phyloP scores from a whole-genome alignment of 2,113 vertebrate genomes.

The Cisticola juncidis region DNA sequence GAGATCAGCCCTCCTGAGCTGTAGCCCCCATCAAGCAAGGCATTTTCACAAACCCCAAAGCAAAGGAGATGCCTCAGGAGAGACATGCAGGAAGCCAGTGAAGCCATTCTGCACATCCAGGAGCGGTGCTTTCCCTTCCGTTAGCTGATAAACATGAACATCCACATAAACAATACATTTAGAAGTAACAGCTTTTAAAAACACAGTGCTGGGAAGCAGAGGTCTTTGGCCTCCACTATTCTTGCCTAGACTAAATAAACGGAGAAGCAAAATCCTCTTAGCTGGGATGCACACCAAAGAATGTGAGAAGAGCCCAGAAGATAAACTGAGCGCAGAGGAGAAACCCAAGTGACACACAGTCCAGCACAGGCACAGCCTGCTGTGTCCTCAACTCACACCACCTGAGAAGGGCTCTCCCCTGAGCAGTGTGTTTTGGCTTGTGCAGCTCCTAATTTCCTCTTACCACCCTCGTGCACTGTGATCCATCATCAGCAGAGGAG shows the following conservation, averaged over 20 bases:
- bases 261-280: background rate
- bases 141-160: background rate
- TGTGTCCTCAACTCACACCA: background rate
- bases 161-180: conserved; percentile 20
- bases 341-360: background rate
- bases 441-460: background rate
- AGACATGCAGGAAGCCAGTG: background rate
- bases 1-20: fast-evolving
- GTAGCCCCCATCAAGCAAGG: background rate
- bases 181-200: background rate
- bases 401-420: background rate
- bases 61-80: background rate
- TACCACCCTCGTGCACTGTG: background rate
- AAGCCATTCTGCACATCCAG: background rate
- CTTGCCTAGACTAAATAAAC: conserved; percentile 45
- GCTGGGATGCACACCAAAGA: background rate
- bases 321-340: background rate
- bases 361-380: background rate
- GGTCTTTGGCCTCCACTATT: background rate
- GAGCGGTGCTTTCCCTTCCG: background rate
- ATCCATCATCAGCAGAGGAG: background rate
- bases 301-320: background rate
- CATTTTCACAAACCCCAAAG: background rate
- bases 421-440: background rate
- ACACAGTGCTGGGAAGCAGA: background rate